A percentile compares a stretch with the other conserved stretches of the same genome.
phyloP scores from a whole-genome alignment of 2,888 invertebrate species.

The Drosophila ochracea region DNA sequence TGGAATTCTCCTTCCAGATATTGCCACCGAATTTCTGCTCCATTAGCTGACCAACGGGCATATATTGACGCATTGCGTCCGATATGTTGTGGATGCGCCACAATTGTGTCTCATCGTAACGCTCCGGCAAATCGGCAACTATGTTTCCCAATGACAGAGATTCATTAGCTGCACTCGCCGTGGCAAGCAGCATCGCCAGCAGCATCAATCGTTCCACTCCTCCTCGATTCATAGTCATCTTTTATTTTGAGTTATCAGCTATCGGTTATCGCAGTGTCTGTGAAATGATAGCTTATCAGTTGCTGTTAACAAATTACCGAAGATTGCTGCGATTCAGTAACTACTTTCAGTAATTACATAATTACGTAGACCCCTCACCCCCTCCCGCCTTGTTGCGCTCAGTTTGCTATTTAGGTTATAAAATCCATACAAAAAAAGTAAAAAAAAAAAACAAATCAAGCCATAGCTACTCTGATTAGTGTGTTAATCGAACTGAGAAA shows the following conservation, averaged over 20 bases:
- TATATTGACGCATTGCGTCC: slow-evolving; percentile 56
- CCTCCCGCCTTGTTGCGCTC: not conserved
- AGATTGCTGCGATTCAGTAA: slow-evolving; percentile 21
- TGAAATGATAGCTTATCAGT: slow-evolving; percentile 28
- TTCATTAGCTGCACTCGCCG: slow-evolving; percentile 12
- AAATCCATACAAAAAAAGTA: not conserved
- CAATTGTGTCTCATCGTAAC: slow-evolving; percentile 81
- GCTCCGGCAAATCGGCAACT: slow-evolving; percentile 72
- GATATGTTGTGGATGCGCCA: slow-evolving; percentile 84
- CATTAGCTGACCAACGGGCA: slow-evolving; percentile 72
- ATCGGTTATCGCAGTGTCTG: slow-evolving; percentile 9
- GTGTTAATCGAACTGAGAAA: slow-evolving; percentile 2
- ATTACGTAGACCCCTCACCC: not conserved
- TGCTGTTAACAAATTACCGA: not conserved
- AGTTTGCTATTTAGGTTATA: slow-evolving; percentile 11
- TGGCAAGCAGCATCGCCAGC: slow-evolving; percentile 26
- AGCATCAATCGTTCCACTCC: slow-evolving; percentile 13
- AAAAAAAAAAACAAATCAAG: not conserved
- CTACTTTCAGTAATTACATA: not conserved
- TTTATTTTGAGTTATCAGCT: slow-evolving; percentile 10
- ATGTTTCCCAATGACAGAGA: slow-evolving; percentile 3
- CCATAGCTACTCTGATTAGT: not conserved
- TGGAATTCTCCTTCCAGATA: slow-evolving; percentile 84
- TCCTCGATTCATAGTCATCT: slow-evolving; percentile 8
- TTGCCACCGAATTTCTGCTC: slow-evolving; percentile 82